Conservation (phyloP, 2,113 vertebrate species). For the Anser brachyrhynchus region DNA sequence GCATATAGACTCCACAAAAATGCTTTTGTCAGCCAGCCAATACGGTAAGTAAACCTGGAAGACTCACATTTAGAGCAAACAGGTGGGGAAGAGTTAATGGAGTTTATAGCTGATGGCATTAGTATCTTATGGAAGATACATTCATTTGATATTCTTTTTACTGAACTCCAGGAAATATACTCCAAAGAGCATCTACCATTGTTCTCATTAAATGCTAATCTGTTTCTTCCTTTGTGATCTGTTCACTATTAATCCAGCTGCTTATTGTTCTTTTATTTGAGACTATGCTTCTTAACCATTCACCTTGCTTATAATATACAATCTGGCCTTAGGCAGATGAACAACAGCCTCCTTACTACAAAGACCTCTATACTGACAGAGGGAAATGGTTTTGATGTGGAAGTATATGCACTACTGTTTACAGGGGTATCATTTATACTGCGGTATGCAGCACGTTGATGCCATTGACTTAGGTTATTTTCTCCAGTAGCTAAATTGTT, state of each 20-base stretch:
- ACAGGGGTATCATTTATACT: background rate
- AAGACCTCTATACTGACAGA: accelerated
- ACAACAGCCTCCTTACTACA: background rate
- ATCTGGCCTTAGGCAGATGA: background rate
- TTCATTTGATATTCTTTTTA: background rate
- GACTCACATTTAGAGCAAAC: background rate
- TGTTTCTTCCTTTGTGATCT: background rate
- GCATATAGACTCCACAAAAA: conserved; percentile 92
- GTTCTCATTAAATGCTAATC: background rate
- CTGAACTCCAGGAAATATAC: background rate
- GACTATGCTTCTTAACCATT: background rate
- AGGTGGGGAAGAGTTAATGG: background rate
- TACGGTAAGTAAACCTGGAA: conserved; percentile 78
- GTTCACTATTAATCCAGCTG: background rate
- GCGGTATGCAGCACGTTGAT: background rate
- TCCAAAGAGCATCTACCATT: background rate
- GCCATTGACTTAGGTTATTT: background rate
- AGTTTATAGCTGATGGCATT: background rate
- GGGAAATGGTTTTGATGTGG: background rate
- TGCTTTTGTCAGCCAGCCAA: conserved; percentile 88
- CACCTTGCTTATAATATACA: background rate
- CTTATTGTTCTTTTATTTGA: background rate
- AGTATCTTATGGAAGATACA: background rate
- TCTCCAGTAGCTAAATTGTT: background rate
- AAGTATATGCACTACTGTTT: background rate